Base-by-base conservation (phyloP, 2,888 invertebrate genomes). In the Plebejus argus region DNA sequence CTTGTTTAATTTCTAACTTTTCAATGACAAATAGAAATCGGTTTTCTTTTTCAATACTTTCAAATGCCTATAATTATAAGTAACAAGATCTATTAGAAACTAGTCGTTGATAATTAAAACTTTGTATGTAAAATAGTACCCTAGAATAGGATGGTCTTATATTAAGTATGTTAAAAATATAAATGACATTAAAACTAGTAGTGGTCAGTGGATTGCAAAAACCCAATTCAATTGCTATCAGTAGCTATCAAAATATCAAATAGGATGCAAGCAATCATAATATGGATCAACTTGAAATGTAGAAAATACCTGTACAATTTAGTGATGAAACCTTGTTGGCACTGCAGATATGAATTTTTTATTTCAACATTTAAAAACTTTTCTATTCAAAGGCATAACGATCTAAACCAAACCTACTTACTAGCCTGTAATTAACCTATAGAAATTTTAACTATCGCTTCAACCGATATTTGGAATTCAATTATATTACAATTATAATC, bases 401-500 rank as follows among this genome's bases (percentile, higher is more conserved):
- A 4, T 53, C 18, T 5, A 53, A 53, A 18, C 18, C 53, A 18
- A 18, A 53, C 15, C 5, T 53, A 58, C n/a, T 58, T 45, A 10
- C 20, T 20, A 7, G 3, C n/a, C 58, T 20, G 58, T 20, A 20
- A 58, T n/a, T 58, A 20, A 20, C n/a, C 58, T 58, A 20, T 8
- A 58, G 2, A 8, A 58, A 20, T 8, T 5, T 53, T 53, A 53
- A 20, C 15, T 58, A 58, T 70, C 35, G 18, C 71, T 76, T 45
- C 20, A 18, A 53, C 74, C 75, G 66, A 77, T 61, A 4, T 7
- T n/a, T 58, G 7, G 56, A n/a, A 58, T 58, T 20, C 20, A 15
- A 49, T 49, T 15, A 53, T 53, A 76, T 72, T 78, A 78, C 18
- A 28, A 74, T 74, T n/a, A n/a, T n/a, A n/a, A n/a, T n/a, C n/a